Base-by-base conservation (phyloP, 2,113 vertebrate species). In the Scalopus aquaticus region DNA sequence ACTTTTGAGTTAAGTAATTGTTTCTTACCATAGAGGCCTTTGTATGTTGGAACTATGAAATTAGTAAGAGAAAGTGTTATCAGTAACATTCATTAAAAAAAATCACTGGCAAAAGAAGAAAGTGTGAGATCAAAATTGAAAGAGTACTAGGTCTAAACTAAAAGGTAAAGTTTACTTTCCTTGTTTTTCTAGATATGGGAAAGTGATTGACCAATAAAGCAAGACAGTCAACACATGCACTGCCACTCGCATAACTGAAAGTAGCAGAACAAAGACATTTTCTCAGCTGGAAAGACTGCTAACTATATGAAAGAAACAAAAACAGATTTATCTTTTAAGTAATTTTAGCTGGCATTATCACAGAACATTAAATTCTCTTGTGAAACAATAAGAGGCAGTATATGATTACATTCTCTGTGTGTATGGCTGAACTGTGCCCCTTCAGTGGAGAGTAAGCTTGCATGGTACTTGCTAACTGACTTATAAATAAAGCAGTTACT, bases 381-480 rank as follows among this genome's bases (percentile, higher is more conserved):
- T 79, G 77, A 84, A 70, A 84, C 95, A 91, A 85, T 88, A 79
- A 97, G 84, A 96, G 94, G 91, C 91, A 95, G 84, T 84, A n/a
- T 79, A 17, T 74, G 84, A 93, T 83, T 93, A 24, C 51, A 72
- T 92, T 97, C 85, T 80, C 67, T 88, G 64, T 22, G n/a, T 11
- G 13, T 64, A 58, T 39, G 3, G 20, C 64, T 15, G 20, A 84
- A 88, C 44, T 44, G 12, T 49, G 46, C 51, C 56, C 7, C 49
- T 82, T 56, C 64, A 15, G 9, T 85, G 74, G 28, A 65, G 64
- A 42, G 49, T 37, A 70, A 67, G 35, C n/a, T 82, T 39, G 77
- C 12, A 7, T 7, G 72, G 12, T 30, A 19, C 16, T 0, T 85
- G 82, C n/a, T 51, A 69, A 8, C 37, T 60, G 26, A 9, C 42